Base-by-base conservation (phyloP, 2,797 vertebrate species). In the Enteromius mattozi region DNA sequence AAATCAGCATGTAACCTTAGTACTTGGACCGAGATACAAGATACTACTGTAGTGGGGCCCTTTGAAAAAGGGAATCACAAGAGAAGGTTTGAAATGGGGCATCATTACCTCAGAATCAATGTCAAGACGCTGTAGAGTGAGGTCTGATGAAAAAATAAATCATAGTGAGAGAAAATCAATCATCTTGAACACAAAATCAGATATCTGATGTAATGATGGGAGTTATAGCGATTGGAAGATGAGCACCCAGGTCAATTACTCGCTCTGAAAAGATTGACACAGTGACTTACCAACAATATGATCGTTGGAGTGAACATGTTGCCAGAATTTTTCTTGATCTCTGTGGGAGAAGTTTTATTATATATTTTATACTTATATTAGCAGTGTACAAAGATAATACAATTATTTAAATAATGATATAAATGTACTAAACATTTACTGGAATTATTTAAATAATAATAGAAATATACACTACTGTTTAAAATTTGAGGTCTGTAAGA, bases 261-360 rank as follows among this genome's bases (percentile, higher is more conserved):
- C 42, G 30, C 13, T 71, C 7, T 30, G 17, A 30, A 51, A 9
- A 56, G 27, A 27, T n/a, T 13, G 16, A 30, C 24, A 54, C 4
- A 3, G 27, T 27, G 1, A 54, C 87, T 85, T 47, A 88, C 89
- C 86, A 33, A 84, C 14, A 24, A 86, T 3, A 37, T 88, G 87
- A 76, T 89, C 86, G 61, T 40, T 83, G 54, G 45, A 70, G 56
- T 83, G 82, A 47, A 89, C 37, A 13, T 59, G 13, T n/a, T 70
- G n/a, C 87, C 89, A 89, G 6, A 89, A 83, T 42, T 69, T 63
- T 0, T 85, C 86, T 47, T 86, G 82, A 65, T 88, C 80, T 66
- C 89, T 89, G 83, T 24, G 21, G 27, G 69, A 42, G 40, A 6
- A 79, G 5, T 27, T 59, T 16, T 27, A 69, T 72, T 2, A 56